A percentile compares a stretch with the other conserved stretches of the same genome.
phyloP scores from a whole-genome alignment of 2,888 invertebrate species.

The Oxycera nigricornis region DNA sequence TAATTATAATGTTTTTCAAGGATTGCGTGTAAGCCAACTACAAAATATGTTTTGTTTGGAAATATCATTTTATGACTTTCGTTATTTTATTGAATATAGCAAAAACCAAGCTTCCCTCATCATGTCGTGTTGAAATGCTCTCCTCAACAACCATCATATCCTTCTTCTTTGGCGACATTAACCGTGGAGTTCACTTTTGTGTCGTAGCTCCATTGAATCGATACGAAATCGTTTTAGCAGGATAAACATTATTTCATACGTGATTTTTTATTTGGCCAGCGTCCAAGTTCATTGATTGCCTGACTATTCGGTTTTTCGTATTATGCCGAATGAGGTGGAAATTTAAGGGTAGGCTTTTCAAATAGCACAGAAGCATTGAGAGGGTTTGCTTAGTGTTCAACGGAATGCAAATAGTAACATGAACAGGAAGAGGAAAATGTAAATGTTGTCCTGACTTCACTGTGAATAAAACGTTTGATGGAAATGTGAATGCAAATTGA shows the following conservation, averaged over 20 bases:
- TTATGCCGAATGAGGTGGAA: not conserved
- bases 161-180: not conserved
- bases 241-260: constrained; percentile 25
- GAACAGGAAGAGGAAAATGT: constrained; percentile 1
- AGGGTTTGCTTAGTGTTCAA: not conserved
- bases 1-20: not conserved
- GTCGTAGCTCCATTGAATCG: too few species aligned
- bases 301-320: not conserved
- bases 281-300: constrained; percentile 19
- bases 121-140: not conserved
- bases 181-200: not conserved
- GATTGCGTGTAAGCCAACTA: not conserved
- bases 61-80: not conserved
- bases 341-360: not conserved
- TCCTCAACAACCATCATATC: not conserved
- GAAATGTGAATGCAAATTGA: not conserved
- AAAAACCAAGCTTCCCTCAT: too few species aligned
- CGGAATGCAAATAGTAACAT: not conserved
- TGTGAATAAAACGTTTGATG: not conserved
- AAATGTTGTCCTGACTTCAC: not conserved
- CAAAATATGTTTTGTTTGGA: not conserved
- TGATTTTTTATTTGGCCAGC: constrained; percentile 16
- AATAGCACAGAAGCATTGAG: not conserved
- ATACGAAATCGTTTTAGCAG: not conserved
- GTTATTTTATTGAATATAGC: not conserved